Evolutionary conservation across 2,113 vertebrate species (phyloP).

Genomic region (Gasterosteus aculeatus): DNA sequence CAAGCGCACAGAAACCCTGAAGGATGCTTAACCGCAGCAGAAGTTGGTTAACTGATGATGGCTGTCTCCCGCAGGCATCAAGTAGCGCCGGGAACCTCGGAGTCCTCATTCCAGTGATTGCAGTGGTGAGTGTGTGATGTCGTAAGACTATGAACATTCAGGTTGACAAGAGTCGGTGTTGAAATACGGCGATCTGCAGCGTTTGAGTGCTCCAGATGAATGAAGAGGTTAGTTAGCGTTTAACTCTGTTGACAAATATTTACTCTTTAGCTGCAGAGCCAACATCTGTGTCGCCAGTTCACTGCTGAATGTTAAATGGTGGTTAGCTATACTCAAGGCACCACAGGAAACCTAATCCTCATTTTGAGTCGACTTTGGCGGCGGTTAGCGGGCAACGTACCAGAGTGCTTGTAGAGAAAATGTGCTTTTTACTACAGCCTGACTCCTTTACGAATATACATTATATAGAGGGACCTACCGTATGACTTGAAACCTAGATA

Average conservation of each 20-base stretch:
- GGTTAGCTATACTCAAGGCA: neutral
- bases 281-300: constrained; percentile 32
- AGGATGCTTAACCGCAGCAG: neutral
- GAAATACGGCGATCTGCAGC: constrained; percentile 3
- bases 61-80: constrained; percentile 85
- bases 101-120: constrained; percentile 96
- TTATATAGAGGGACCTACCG: neutral
- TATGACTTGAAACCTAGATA: too few relatives aligned
- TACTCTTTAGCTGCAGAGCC: constrained; percentile 83
- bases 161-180: neutral
- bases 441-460: neutral
- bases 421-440: too few relatives aligned
- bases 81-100: constrained; percentile 97
- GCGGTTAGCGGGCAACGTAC: neutral
- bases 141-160: neutral
- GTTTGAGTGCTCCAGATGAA: constrained; percentile 15
- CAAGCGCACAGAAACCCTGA: constrained; percentile 1
- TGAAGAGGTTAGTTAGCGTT: constrained; percentile 83
- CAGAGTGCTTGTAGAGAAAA: neutral
- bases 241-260: constrained; percentile 89
- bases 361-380: neutral
- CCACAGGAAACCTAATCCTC: neutral
- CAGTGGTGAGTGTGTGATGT: constrained; percentile 87
- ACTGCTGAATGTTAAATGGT: neutral
- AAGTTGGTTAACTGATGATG: neutral